These are phyloP conservation scores for Saturnia pavonia DNA, from an alignment of 2,888 invertebrate species.

Conservation along the genomic window DNA sequence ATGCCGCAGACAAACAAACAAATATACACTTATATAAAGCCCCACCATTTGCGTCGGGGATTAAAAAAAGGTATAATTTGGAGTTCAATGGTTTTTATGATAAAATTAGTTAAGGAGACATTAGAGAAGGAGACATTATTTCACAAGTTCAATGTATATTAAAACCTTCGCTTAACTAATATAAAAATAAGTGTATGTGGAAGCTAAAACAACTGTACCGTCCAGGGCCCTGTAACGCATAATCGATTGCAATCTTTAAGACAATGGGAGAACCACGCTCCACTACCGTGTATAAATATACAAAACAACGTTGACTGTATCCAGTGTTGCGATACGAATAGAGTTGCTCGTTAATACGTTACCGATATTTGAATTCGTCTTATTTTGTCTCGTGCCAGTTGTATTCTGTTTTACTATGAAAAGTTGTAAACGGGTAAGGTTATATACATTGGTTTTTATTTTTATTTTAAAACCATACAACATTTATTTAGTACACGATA, in stretches of 20 bases:
- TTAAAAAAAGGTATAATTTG: too few relatives aligned
- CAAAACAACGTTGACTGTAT: not conserved
- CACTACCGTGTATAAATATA: not conserved
- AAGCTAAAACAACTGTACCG: not conserved
- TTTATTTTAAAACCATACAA: too few relatives aligned
- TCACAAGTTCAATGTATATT: too few relatives aligned
- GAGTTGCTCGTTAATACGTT: not conserved
- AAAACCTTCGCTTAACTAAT: not conserved
- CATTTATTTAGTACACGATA: too few relatives aligned
- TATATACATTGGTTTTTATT: too few relatives aligned
- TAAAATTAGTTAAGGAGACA: too few relatives aligned
- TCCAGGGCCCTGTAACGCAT: not conserved
- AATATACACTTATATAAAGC: too few relatives aligned
- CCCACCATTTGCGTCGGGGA: too few relatives aligned
- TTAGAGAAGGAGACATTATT: too few relatives aligned
- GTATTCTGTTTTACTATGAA: not conserved
- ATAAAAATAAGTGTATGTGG: not conserved
- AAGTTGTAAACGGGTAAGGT: not conserved
- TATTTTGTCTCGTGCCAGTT: not conserved
- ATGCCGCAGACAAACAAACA: too few relatives aligned
- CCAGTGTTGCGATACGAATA: not conserved
- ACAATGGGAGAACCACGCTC: conserved; percentile 2
- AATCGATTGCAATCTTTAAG: conserved; percentile 1
- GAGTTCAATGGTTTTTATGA: too few relatives aligned
- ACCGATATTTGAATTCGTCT: not conserved